Conservation (phyloP, 2,888 invertebrate species). For the Pandemis heparana region DNA sequence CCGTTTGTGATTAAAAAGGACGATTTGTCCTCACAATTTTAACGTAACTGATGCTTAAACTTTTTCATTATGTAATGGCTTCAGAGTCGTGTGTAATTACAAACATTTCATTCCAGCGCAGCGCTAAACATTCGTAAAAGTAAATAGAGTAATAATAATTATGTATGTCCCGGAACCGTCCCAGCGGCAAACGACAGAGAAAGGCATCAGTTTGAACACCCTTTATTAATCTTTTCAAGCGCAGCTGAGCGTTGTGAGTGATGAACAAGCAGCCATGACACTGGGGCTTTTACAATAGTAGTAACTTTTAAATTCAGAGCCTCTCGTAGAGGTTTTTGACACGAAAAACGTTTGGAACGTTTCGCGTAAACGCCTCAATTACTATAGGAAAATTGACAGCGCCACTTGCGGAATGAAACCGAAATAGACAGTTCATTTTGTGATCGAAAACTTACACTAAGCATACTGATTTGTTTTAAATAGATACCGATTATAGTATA, state of each 20-base stretch:
- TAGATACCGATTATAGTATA: too few species aligned
- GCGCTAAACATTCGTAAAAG: not conserved
- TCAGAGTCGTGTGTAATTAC: not conserved
- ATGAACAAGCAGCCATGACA: not conserved
- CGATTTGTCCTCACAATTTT: not conserved
- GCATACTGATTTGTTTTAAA: too few species aligned
- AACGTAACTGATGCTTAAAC: not conserved
- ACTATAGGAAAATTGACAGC: too few species aligned
- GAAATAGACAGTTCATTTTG: too few species aligned
- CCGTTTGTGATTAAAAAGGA: too few species aligned
- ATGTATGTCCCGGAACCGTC: not conserved
- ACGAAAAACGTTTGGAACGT: too few species aligned
- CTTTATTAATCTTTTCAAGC: conserved; percentile 15
- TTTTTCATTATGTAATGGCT: not conserved
- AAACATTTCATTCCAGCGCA: not conserved
- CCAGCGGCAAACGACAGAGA: not conserved
- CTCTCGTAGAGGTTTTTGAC: too few species aligned
- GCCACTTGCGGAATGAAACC: too few species aligned
- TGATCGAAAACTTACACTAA: too few species aligned
- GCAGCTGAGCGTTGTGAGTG: conserved; percentile 17
- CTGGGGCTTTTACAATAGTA: not conserved
- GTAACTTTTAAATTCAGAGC: not conserved
- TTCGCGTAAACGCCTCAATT: too few species aligned
- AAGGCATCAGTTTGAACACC: conserved; percentile 21
- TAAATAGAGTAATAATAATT: not conserved